A percentile compares a stretch with the other conserved stretches of the same genome.
Evolutionary conservation across 2,113 vertebrate species (phyloP).

Genomic region (Meriones unguiculatus): DNA sequence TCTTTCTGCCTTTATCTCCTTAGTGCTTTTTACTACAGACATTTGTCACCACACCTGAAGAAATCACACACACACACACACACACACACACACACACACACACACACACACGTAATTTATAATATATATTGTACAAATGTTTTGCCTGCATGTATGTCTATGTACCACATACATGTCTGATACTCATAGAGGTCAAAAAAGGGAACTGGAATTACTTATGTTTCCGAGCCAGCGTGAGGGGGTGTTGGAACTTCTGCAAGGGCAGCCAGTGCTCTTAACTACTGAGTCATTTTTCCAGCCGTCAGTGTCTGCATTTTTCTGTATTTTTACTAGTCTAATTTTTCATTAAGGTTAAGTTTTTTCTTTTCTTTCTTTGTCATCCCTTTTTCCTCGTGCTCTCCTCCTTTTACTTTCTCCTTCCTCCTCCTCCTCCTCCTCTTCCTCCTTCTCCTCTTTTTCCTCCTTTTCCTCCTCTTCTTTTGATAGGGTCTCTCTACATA

Average conservation of each 20-base stretch:
- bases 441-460: rapidly evolving
- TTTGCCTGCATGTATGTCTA: background rate
- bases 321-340: background rate
- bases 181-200: background rate
- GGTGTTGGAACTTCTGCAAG: background rate
- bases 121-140: background rate
- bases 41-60: background rate
- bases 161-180: background rate
- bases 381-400: no score
- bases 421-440: background rate
- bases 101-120: background rate
- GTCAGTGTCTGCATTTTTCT: background rate
- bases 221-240: background rate
- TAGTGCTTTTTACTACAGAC: background rate
- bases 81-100: background rate
- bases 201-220: background rate
- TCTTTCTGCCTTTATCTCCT: background rate
- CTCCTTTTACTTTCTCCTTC: background rate
- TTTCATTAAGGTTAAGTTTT: background rate
- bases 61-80: background rate
- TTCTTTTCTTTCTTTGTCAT: background rate
- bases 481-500: background rate
- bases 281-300: background rate
- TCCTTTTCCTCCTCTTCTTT: rapidly evolving
- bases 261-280: background rate